Base-by-base conservation (phyloP, 2,888 invertebrate genomes). In the Leptarthrus brevirostris region DNA sequence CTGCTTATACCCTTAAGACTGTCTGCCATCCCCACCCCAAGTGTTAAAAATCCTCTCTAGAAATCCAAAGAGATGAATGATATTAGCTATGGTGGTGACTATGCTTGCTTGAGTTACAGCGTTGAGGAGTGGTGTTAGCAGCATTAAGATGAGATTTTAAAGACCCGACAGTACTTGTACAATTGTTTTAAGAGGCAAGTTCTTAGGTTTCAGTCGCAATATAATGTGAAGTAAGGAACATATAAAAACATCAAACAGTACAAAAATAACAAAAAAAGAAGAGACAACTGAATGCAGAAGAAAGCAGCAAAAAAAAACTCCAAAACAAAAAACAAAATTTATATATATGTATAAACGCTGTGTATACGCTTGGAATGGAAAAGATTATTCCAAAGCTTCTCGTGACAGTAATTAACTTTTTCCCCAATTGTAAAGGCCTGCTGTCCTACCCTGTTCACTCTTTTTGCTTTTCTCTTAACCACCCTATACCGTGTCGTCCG, bases 341-440 rank as follows among this genome's bases (percentile, higher is more conserved):
- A n/a, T n/a, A n/a, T n/a, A n/a, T n/a, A n/a, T n/a, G n/a, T n/a
- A 49, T 20, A 18, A 8, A 49, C 14, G 20, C 16, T 4, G n/a
- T 12, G 49, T 20, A 12, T 20, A 49, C 49, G 18, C 20, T 3
- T 18, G 49, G 49, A 49, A 49, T 49, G 12, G 14, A 49, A 49
- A 49, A 20, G 49, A 49, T 49, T 20, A 49, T 49, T 18, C 20
- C 20, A 49, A 20, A 12, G 49, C 18, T 49, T 16, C 20, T 49
- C 16, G 49, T 49, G 49, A 49, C 49, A 49, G 49, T 49, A 49
- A 49, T 49, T 49, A 49, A 49, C 49, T 49, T 49, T 49, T 49
- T 49, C 49, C 49, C 20, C 49, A 12, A 49, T 49, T 49, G 18
- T 16, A 8, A 49, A 49, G 8, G 12, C 47, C 3, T 47, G 3